Evolutionary conservation across 92 coral and sea anemone species (phyloP).

Genomic region (Zoanthus sociatus): DNA sequence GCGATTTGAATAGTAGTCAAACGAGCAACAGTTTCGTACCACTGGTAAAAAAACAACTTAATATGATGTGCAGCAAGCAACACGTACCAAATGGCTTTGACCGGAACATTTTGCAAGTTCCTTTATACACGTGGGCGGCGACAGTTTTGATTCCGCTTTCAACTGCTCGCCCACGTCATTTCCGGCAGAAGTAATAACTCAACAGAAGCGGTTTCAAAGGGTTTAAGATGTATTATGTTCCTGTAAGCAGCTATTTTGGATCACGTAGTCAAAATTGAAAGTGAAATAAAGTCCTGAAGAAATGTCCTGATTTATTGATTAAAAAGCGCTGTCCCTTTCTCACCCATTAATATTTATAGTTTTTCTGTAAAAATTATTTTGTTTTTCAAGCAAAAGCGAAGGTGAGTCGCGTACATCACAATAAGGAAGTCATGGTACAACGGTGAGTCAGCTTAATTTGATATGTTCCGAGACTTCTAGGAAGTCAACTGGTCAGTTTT

Average conservation of each 20-base stretch:
- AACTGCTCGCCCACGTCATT: constrained; percentile 2
- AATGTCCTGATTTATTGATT: background rate
- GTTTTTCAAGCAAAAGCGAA: no score
- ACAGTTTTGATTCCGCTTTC: constrained; percentile 1
- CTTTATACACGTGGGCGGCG: constrained; percentile 1
- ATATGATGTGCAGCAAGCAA: background rate
- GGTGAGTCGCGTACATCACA: background rate
- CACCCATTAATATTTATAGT: no score
- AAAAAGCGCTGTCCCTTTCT: background rate
- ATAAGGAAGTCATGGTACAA: background rate
- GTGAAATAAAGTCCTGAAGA: background rate
- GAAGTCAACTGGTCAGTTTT: background rate
- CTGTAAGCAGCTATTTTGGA: background rate
- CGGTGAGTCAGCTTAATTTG: background rate
- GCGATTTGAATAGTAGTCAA: background rate
- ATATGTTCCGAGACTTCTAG: background rate
- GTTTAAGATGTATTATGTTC: background rate
- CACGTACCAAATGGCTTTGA: background rate
- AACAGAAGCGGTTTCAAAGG: background rate
- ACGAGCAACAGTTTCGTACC: background rate
- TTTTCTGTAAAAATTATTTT: no score
- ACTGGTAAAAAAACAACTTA: no score
- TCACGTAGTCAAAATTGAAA: constrained; percentile 9
- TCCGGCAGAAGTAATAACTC: constrained; percentile 2
- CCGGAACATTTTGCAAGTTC: background rate